A percentile compares a stretch with the other conserved stretches of the same genome.
phyloP scores from a whole-genome alignment of 2,888 invertebrate species.

The Erannis defoliaria region DNA sequence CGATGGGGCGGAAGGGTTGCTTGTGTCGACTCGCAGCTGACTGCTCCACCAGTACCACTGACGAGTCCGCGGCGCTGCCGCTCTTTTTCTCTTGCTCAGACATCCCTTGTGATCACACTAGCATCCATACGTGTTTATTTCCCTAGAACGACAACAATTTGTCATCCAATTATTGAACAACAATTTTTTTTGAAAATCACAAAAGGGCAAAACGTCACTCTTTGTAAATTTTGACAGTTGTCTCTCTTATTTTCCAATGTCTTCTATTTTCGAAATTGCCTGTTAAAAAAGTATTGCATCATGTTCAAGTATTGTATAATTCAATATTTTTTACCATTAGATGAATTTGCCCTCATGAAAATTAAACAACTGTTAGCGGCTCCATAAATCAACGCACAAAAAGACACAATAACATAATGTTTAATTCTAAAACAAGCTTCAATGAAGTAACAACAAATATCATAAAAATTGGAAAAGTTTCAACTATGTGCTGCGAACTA shows the following conservation, averaged over 20 bases:
- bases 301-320: background rate
- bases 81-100: conserved; percentile 72
- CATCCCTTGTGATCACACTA: conserved; percentile 66
- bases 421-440: no score
- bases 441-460: no score
- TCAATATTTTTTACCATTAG: no score
- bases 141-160: conserved; percentile 63
- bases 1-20: conserved; percentile 60
- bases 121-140: conserved; percentile 67
- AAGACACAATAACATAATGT: no score
- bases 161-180: conserved; percentile 61
- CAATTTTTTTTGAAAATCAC: conserved; percentile 66
- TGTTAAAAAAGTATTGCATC: conserved; percentile 48
- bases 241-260: conserved; percentile 64
- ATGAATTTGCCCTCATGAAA: no score
- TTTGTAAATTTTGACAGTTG: conserved; percentile 70
- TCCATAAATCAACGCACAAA: no score
- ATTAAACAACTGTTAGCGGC: no score
- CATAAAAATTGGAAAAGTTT: no score
- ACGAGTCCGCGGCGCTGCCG: conserved; percentile 50
- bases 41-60: conserved; percentile 65
- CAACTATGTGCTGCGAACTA: no score
- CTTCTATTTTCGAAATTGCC: conserved; percentile 73
- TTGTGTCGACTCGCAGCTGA: conserved; percentile 60
- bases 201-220: conserved; percentile 72